Base-by-base conservation (phyloP, 2,113 vertebrate genomes). In the Falco punctatus region DNA sequence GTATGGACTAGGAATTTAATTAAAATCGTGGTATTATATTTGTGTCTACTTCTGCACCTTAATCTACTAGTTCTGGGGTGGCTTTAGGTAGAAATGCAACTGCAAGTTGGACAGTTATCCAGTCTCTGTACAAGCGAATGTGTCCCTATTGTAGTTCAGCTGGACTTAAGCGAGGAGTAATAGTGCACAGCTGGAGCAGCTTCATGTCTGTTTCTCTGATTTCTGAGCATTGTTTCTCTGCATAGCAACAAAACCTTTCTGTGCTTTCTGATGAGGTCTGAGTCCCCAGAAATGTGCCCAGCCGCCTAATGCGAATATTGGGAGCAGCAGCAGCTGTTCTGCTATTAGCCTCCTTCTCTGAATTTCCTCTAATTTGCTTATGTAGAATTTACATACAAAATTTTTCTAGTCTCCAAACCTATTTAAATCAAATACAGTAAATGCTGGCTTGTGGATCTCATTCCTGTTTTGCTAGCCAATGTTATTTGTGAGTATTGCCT, bases 291-390 rank as follows among this genome's bases (percentile, higher is more conserved):
- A 94, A 92, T 22, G 83, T 79, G 82, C 91, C 49, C 81, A 91
- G 77, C 57, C 4, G 0, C 77, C 82, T 89, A 75, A 94, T 22
- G 80, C 0, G 1, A 88, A 75, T 69, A 79, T 2, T 65, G 75
- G 83, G 88, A 95, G 72, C 57, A 64, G 88, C 32, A 96, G 91
- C 94, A 96, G 96, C 85, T 97, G 90, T 88, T 95, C 88, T 62
- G 62, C 92, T 69, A 58, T 94, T 82, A 96, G 90, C 71, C 42
- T 69, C 28, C 81, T 95, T 52, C 82, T 93, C 79, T 90, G 88
- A 93, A 94, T 96, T 92, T 91, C 92, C 92, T 92, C 81, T 92
- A 32, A 94, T 88, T 94, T 94, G 61, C 83, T 95, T 81, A 22
- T 77, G 91, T 72, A 40, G 33, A 95, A 97, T 88, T 89, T 80